phyloP scores from a whole-genome alignment of 2,888 invertebrate genomes.

The Melipona beecheii region DNA sequence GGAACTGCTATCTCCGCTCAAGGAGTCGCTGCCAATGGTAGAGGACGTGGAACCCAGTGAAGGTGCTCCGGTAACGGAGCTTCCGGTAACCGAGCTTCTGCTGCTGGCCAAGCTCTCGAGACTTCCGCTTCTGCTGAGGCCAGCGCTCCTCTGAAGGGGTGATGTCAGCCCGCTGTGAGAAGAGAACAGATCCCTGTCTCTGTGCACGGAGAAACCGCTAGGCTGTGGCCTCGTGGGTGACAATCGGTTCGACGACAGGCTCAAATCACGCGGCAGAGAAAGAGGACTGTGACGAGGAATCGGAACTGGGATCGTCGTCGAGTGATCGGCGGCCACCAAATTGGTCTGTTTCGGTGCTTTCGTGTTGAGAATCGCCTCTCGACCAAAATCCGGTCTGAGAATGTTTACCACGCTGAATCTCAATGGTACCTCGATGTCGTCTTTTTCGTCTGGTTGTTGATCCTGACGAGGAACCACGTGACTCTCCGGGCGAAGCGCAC shows the following conservation, averaged over 20 bases:
- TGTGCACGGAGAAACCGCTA: constrained; percentile 59
- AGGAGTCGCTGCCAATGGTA: constrained; percentile 73
- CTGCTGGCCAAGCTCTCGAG: constrained; percentile 82
- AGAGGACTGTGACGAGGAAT: constrained; percentile 67
- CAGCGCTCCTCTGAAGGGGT: constrained; percentile 75
- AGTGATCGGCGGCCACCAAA: constrained; percentile 63
- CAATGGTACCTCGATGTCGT: constrained; percentile 80
- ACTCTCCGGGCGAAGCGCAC: constrained; percentile 59
- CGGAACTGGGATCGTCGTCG: constrained; percentile 67
- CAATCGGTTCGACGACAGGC: constrained; percentile 71
- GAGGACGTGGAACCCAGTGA: constrained; percentile 78
- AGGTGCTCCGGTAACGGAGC: constrained; percentile 80
- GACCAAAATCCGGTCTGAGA: constrained; percentile 93
- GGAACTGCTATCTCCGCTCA: constrained; percentile 77
- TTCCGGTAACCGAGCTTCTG: constrained; percentile 81
- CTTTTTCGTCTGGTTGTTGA: constrained; percentile 59
- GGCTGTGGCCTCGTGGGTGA: constrained; percentile 73
- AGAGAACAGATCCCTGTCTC: constrained; percentile 71
- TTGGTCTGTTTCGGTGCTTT: constrained; percentile 82
- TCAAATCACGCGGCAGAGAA: constrained; percentile 75
- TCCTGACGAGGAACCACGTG: constrained; percentile 63
- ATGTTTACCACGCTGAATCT: constrained; percentile 95
- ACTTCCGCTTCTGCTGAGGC: constrained; percentile 81
- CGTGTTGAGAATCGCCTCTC: constrained; percentile 88
- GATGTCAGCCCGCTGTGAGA: constrained; percentile 75